phyloP scores from a whole-genome alignment of 2,113 vertebrate species.

The Chlamydotis undulata region DNA sequence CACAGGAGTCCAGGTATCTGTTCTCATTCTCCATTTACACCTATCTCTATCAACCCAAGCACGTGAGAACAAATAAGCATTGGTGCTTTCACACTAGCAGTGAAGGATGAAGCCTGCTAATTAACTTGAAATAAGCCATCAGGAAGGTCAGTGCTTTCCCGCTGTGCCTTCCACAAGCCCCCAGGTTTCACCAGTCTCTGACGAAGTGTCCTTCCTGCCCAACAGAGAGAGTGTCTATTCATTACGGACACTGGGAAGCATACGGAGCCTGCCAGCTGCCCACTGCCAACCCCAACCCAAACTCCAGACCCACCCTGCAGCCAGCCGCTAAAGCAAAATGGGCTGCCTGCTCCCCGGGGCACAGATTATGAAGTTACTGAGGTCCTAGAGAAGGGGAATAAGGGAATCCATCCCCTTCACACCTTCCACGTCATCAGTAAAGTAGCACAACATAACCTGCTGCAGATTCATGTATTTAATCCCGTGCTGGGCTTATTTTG shows the following conservation, averaged over 20 bases:
- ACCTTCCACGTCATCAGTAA: accelerated
- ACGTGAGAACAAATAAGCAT: neutral
- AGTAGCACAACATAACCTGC: neutral
- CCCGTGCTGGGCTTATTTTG: neutral
- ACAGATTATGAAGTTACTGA: neutral
- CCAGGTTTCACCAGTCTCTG: neutral
- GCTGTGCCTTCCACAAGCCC: neutral
- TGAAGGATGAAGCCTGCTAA: neutral
- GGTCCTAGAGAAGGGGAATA: neutral
- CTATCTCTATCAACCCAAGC: neutral
- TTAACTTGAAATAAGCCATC: neutral
- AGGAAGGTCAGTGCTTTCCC: neutral
- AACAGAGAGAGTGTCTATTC: accelerated
- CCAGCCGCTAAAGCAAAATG: neutral
- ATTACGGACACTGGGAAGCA: neutral
- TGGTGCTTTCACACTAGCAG: neutral
- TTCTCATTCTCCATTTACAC: neutral
- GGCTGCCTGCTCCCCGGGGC: neutral
- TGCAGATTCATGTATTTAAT: neutral
- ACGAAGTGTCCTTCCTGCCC: neutral
- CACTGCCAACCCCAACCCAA: neutral
- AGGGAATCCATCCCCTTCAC: neutral
- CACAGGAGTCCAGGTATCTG: neutral
- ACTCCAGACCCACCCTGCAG: neutral
- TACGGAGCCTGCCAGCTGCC: neutral